Percentiles rank a stretch among this genome's conserved stretches.
Evolutionary conservation across 2,888 invertebrate species (phyloP).

Genomic region (Eupithecia exiguata): DNA sequence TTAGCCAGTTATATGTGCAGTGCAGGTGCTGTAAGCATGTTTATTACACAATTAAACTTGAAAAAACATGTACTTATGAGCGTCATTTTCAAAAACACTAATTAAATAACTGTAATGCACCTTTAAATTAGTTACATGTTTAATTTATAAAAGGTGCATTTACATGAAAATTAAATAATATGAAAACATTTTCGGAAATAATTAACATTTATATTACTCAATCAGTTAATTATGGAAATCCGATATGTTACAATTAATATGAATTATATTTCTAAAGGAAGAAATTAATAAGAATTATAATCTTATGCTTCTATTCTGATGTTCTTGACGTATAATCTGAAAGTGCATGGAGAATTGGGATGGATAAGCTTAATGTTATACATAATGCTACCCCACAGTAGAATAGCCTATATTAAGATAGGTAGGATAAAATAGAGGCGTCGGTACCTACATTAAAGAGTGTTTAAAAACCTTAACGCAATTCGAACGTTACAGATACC

Average conservation of each 20-base stretch:
- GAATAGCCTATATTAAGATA: too few species aligned
- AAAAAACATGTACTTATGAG: constrained; percentile 17
- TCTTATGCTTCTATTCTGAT: not conserved
- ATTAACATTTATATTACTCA: constrained; percentile 1
- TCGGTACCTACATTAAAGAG: too few species aligned
- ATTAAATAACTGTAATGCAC: constrained; percentile 18
- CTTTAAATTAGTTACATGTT: constrained; percentile 9
- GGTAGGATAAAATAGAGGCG: too few species aligned
- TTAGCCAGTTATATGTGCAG: constrained; percentile 54
- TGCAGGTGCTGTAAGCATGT: constrained; percentile 51
- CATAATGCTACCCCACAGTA: not conserved
- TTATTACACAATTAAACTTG: constrained; percentile 41
- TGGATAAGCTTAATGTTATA: not conserved
- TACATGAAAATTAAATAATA: not conserved
- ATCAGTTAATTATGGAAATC: not conserved
- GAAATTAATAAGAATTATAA: too few species aligned
- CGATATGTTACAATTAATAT: too few species aligned
- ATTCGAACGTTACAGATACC: not conserved
- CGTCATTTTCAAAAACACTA: constrained; percentile 18
- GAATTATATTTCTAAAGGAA: too few species aligned
- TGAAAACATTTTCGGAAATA: not conserved
- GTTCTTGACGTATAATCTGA: not conserved
- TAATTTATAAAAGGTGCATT: not conserved
- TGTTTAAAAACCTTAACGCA: constrained; percentile 8
- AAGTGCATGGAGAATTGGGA: not conserved